Percentiles rank a stretch among this genome's conserved stretches.
These are phyloP conservation scores for Aphelocoma coerulescens DNA, from an alignment of 2,113 vertebrate genomes.

Conservation along the genomic window DNA sequence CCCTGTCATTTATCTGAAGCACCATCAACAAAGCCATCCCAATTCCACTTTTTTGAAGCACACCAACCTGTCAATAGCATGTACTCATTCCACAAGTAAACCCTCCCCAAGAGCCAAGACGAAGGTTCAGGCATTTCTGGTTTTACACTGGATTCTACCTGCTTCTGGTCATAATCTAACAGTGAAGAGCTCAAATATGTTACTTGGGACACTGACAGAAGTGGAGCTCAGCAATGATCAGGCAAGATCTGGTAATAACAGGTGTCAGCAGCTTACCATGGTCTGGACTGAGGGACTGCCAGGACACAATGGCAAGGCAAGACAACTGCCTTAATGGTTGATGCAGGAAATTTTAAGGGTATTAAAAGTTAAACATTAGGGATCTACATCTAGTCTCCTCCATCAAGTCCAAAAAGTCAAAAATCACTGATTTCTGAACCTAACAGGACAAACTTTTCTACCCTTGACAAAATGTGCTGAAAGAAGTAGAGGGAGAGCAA, in stretches of 20 bases:
- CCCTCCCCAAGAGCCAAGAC: neutral
- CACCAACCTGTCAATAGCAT: neutral
- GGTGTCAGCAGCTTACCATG: neutral
- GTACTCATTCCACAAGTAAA: neutral
- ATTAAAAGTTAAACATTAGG: neutral
- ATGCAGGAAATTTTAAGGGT: neutral
- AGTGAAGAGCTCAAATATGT: neutral
- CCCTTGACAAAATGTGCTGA: neutral
- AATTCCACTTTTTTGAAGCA: neutral
- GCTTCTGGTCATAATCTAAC: neutral
- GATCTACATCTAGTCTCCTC: neutral
- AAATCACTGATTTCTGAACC: neutral
- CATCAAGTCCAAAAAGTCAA: neutral
- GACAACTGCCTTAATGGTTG: neutral
- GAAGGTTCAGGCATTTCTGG: neutral
- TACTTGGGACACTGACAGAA: neutral
- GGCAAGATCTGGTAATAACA: neutral
- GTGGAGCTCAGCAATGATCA: neutral
- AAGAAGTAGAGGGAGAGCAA: neutral
- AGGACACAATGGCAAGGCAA: neutral
- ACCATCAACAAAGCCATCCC: neutral
- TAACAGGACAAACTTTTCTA: neutral
- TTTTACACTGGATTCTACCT: neutral
- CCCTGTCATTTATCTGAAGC: neutral
- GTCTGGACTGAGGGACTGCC: neutral